These are phyloP conservation scores for Calliopsis andreniformis DNA, from an alignment of 1,140 invertebrate genomes.

Conservation along the genomic window DNA sequence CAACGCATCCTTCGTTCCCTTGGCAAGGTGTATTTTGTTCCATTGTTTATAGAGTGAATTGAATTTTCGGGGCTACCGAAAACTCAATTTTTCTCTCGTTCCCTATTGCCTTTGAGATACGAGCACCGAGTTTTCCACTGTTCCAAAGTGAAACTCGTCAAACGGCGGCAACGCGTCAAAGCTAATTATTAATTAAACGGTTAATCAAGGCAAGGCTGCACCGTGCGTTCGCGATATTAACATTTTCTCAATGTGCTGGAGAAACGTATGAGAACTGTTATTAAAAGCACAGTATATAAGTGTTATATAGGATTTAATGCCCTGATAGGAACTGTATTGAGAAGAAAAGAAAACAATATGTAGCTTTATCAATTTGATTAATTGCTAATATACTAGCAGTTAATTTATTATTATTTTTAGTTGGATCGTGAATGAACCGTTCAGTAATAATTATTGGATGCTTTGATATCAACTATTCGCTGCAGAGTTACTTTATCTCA, in stretches of 20 bases:
- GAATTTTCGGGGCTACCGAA: too few relatives aligned
- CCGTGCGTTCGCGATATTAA: conserved; percentile 23
- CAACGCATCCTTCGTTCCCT: conserved; percentile 13
- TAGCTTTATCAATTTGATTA: too few relatives aligned
- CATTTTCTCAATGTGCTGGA: background rate
- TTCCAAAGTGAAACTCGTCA: conserved; percentile 42
- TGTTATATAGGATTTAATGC: conserved; percentile 50
- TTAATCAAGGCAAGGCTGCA: conserved; percentile 63
- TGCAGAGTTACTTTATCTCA: too few relatives aligned
- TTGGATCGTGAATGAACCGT: too few relatives aligned
- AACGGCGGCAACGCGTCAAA: conserved; percentile 32
- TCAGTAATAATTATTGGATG: too few relatives aligned
- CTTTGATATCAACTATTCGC: too few relatives aligned
- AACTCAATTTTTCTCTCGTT: too few relatives aligned
- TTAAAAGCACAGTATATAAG: conserved; percentile 16
- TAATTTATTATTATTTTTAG: too few relatives aligned
- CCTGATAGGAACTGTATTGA: conserved; percentile 27
- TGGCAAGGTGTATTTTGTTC: background rate
- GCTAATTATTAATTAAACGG: conserved; percentile 69
- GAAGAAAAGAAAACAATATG: too few relatives aligned
- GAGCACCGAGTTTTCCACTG: background rate
- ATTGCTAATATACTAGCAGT: too few relatives aligned
- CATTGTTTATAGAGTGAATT: too few relatives aligned
- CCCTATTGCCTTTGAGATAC: too few relatives aligned
- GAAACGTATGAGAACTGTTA: conserved; percentile 36